A percentile compares a stretch with the other conserved stretches of the same genome.
These are phyloP conservation scores for Bombus consobrinus DNA, from an alignment of 1,140 invertebrate species.

Conservation along the genomic window DNA sequence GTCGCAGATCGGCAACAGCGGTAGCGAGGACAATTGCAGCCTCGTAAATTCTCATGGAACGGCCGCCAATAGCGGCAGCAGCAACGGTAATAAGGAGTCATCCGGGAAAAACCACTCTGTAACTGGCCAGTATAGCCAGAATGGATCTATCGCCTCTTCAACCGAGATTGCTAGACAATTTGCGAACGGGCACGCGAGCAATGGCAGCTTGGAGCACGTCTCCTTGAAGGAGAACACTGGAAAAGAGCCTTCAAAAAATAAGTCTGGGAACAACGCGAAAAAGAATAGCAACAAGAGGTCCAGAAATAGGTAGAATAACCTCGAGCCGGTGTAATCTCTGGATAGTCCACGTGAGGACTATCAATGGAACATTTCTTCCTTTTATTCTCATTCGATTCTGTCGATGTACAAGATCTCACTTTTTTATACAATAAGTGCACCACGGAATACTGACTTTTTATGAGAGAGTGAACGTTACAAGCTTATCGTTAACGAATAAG, in stretches of 20 bases:
- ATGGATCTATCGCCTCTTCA: conserved; percentile 22
- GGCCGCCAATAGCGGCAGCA: conserved; percentile 85
- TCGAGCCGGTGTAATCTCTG: not conserved
- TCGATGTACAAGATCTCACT: conserved; percentile 9
- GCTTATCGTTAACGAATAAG: not conserved
- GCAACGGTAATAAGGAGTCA: conserved; percentile 79
- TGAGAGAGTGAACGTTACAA: not conserved
- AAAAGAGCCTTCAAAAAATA: conserved; percentile 85
- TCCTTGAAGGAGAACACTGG: conserved; percentile 82
- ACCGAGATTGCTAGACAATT: conserved; percentile 84
- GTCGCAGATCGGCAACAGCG: conserved; percentile 90
- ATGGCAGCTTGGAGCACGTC: conserved; percentile 82
- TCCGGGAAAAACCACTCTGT: conserved; percentile 87
- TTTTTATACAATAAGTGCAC: not conserved
- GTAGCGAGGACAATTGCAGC: conserved; percentile 86
- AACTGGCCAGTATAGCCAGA: conserved; percentile 79
- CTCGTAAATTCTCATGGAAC: conserved; percentile 86
- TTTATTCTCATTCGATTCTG: not conserved
- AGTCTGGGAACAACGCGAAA: conserved; percentile 85
- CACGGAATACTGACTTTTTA: not conserved
- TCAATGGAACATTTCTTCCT: not conserved
- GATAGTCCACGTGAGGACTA: not conserved
- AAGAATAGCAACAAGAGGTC: conserved; percentile 88
- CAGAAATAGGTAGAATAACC: conserved; percentile 85
- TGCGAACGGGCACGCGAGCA: conserved; percentile 83